Evolutionary conservation across 2,888 invertebrate species (phyloP).

Genomic region (Drosophila buzzatii): DNA sequence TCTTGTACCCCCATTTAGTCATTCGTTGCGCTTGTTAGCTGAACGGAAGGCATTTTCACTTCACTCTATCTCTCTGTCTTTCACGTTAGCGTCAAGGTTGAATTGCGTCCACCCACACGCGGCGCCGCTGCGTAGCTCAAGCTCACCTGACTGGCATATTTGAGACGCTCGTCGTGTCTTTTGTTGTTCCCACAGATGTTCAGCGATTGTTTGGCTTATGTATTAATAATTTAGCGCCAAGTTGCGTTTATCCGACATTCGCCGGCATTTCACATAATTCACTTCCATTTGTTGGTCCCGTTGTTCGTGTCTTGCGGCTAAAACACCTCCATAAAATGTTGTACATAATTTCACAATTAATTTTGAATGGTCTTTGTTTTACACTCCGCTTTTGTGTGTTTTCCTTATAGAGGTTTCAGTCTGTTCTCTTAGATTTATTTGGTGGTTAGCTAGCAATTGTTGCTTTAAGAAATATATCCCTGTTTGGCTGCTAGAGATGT

Average conservation of each 20-base stretch:
- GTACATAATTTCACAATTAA: constrained; percentile 48
- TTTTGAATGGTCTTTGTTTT: constrained; percentile 39
- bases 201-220: constrained; percentile 53
- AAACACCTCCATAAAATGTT: constrained; percentile 60
- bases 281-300: constrained; percentile 52
- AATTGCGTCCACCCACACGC: constrained; percentile 16
- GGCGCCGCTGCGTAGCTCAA: not conserved
- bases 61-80: constrained; percentile 24
- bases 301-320: constrained; percentile 13
- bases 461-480: not conserved
- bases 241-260: constrained; percentile 68
- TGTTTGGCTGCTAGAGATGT: not conserved
- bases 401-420: not conserved
- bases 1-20: constrained; percentile 42
- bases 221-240: constrained; percentile 74
- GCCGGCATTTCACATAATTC: constrained; percentile 69
- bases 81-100: constrained; percentile 54
- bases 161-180: constrained; percentile 26
- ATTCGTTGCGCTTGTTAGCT: constrained; percentile 76
- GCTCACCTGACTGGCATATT: constrained; percentile 61
- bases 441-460: constrained; percentile 4
- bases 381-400: constrained; percentile 10
- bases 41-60: constrained; percentile 47
- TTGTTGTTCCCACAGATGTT: constrained; percentile 60
- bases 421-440: constrained; percentile 20